Conservation (phyloP, 2,113 vertebrate genomes). For the Steatornis caripensis region DNA sequence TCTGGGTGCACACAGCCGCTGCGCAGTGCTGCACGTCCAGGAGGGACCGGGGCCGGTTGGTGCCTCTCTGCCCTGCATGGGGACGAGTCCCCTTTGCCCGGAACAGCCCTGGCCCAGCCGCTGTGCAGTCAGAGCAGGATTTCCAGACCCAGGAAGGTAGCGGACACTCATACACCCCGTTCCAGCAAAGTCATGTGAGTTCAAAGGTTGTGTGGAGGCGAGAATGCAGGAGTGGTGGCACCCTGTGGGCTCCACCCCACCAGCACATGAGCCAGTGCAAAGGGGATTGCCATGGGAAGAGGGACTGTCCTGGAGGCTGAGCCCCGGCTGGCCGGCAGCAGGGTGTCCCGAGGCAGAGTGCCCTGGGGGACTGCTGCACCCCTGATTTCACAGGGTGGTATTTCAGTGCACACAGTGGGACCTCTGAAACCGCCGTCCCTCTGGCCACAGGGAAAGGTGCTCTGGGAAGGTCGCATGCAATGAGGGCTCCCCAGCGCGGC, state of each 20-base stretch:
- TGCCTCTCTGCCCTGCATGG: not conserved
- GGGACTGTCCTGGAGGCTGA: not conserved
- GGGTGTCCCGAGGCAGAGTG: not conserved
- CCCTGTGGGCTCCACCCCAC: not conserved
- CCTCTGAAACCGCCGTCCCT: not conserved
- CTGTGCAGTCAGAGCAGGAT: not conserved
- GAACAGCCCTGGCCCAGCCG: not conserved
- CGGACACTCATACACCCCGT: not conserved
- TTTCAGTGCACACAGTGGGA: not conserved
- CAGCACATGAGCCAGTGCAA: not conserved
- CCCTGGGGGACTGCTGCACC: not conserved
- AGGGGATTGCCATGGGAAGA: not conserved
- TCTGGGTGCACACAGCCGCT: not conserved
- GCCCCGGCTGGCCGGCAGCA: too few relatives aligned
- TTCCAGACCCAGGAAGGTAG: not conserved
- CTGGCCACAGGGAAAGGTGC: rapidly evolving
- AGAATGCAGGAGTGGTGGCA: not conserved
- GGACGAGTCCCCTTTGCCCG: rapidly evolving
- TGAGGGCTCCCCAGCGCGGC: not conserved
- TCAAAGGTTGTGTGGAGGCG: not conserved
- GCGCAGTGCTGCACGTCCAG: rapidly evolving
- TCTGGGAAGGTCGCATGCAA: not conserved
- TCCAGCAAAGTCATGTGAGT: not conserved
- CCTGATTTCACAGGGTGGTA: rapidly evolving
- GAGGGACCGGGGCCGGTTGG: rapidly evolving